phyloP scores from a whole-genome alignment of 2,888 invertebrate species.

The Cordilura impudica region DNA sequence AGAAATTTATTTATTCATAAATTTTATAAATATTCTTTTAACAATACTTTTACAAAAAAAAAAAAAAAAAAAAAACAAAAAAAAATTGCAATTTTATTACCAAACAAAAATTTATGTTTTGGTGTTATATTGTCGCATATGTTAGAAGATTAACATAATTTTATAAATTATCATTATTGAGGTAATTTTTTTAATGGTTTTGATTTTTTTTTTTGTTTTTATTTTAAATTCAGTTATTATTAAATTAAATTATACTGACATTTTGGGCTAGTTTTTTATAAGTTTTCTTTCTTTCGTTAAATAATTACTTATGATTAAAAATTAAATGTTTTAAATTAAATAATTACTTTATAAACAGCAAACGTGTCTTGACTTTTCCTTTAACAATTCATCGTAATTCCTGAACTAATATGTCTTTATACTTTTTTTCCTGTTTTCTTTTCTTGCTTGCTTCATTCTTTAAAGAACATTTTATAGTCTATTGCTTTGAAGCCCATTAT shows the following conservation, averaged over 20 bases:
- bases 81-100: too few species aligned
- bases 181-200: conserved; percentile 48
- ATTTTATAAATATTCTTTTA: conserved; percentile 5
- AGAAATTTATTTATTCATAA: conserved; percentile 17
- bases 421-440: neutral
- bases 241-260: conserved; percentile 29
- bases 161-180: conserved; percentile 25
- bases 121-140: conserved; percentile 15
- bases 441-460: neutral
- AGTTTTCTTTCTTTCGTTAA: neutral
- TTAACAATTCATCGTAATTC: neutral
- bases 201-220: conserved; percentile 11
- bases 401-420: conserved; percentile 36
- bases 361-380: neutral
- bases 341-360: conserved; percentile 38
- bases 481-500: conserved; percentile 3
- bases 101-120: too few species aligned
- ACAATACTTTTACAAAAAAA: conserved; percentile 28
- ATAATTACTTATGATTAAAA: conserved; percentile 37
- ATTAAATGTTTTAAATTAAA: conserved; percentile 40
- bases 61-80: neutral
- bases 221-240: conserved; percentile 27
- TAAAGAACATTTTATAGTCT: neutral
- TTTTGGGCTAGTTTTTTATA: conserved; percentile 14
- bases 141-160: neutral